These are phyloP conservation scores for Kryptolebias marmoratus DNA, from an alignment of 2,113 vertebrate species.

Conservation along the genomic window DNA sequence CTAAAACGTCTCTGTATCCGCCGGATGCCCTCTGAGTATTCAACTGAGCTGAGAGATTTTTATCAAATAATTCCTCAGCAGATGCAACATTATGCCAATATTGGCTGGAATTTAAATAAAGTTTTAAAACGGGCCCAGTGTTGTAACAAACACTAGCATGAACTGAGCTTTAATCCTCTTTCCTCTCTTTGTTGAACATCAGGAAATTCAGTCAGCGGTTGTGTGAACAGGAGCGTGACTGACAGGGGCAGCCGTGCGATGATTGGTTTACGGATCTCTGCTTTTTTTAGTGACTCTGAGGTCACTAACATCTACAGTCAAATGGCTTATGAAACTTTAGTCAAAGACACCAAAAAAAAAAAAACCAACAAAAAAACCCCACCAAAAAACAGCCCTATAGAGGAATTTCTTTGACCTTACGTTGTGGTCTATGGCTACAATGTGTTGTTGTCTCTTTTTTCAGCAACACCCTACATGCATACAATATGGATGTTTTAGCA, in stretches of 20 bases:
- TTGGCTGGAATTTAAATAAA: constrained; percentile 45
- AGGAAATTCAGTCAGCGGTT: constrained; percentile 74
- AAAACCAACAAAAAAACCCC: constrained; percentile 82
- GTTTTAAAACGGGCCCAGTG: constrained; percentile 34
- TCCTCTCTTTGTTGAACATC: constrained; percentile 73
- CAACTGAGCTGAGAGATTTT: constrained; percentile 24
- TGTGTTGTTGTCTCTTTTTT: constrained; percentile 67
- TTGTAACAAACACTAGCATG: constrained; percentile 44
- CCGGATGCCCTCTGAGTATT: constrained; percentile 17
- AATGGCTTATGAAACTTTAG: constrained; percentile 88
- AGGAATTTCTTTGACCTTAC: constrained; percentile 87
- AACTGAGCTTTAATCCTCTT: constrained; percentile 52
- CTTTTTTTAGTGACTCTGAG: constrained; percentile 93
- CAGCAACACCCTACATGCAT: constrained; percentile 57
- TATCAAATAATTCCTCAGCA: constrained; percentile 30
- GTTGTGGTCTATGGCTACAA: constrained; percentile 71
- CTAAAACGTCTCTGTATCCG: constrained; percentile 46
- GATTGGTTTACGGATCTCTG: constrained; percentile 91
- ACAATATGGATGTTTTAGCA: constrained; percentile 52
- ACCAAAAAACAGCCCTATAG: constrained; percentile 71
- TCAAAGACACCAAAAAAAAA: constrained; percentile 84
- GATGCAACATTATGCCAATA: constrained; percentile 10
- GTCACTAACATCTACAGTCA: constrained; percentile 92
- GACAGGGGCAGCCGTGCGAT: constrained; percentile 88
- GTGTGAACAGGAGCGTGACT: constrained; percentile 87